phyloP scores from a whole-genome alignment of 2,888 invertebrate genomes.

The Apocheima hispidaria region DNA sequence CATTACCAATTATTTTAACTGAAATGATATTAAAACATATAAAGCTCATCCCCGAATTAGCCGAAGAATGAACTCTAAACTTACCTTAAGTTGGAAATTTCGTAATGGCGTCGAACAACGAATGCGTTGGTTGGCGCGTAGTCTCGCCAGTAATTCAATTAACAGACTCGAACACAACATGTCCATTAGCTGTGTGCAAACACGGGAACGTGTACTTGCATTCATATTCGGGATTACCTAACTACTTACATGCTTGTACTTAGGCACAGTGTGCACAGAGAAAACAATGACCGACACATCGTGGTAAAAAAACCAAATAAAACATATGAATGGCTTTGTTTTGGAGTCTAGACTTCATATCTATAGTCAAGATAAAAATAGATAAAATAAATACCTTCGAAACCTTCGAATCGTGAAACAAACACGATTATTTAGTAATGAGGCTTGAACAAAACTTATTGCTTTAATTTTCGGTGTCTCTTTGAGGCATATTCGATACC shows the following conservation, averaged over 20 bases:
- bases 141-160: conserved; percentile 74
- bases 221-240: conserved; percentile 46
- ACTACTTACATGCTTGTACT: conserved; percentile 1
- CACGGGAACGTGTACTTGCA: conserved; percentile 49
- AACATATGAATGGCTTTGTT: background rate
- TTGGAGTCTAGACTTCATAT: conserved; percentile 4
- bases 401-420: no score
- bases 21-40: no score
- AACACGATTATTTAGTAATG: no score
- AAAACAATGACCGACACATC: conserved; percentile 1
- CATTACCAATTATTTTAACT: no score
- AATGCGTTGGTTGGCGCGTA: conserved; percentile 65
- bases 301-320: background rate
- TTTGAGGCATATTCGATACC: no score
- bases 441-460: no score
- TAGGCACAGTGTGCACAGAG: conserved; percentile 8
- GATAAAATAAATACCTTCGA: background rate
- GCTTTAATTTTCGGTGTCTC: no score
- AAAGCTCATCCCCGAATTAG: background rate
- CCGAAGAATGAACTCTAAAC: conserved; percentile 16
- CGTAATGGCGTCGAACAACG: conserved; percentile 70
- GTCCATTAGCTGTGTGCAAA: conserved; percentile 76
- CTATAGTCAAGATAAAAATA: background rate
- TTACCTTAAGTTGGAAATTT: conserved; percentile 55
- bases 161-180: conserved; percentile 76